Evolutionary conservation across 1,140 invertebrate genomes (phyloP), one percentile per base, ranked within the genome.

Genomic region (Drosophila pseudoobscura): DNA sequence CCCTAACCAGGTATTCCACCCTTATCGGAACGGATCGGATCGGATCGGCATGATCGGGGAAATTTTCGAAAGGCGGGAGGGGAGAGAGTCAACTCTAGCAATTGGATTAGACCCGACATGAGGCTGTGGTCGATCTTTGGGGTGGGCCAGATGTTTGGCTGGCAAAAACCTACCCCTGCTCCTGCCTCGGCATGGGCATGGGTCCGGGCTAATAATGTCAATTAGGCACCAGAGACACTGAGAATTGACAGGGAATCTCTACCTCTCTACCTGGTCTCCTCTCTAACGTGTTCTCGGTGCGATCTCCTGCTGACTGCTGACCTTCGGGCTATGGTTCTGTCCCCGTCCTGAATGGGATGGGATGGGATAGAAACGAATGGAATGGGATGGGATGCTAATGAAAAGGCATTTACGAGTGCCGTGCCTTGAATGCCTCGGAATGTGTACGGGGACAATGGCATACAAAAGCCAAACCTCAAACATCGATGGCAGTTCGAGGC

Each of bases 391-490:
- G 61, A 73, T 82, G 66, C 78, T 73, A 73, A 80, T 80, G 78
- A 72, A 77, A 66, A 61, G 56, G 54, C 78, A 62, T 74, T 70
- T 39, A 39, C 35, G 35, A 74, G 54, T 39, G 71, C 20, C 54
- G 29, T 24, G 22, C 29, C 29, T 9, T 31, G 29, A 31, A 31
- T 50, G 22, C 13, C 17, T 9, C 15, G 20, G 9, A 62, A 45
- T 39, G 35, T 39, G 35, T 13, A 11, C 39, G 46, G 46, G 22
- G 39, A 46, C 6, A 11, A 3, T 35, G 35, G 35, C 35, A 51
- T 45, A 82, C 80, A 83, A 84, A 83, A 79, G 75, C 55, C 80
- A 83, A 84, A 83, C 80, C 80, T 83, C 80, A 83, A 80, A 66
- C 51, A 58, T 74, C 52, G 64, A 61, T 64, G 59, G 63, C 39